These are phyloP conservation scores for Noctilio leporinus DNA, from an alignment of 2,113 vertebrate species.

Conservation along the genomic window DNA sequence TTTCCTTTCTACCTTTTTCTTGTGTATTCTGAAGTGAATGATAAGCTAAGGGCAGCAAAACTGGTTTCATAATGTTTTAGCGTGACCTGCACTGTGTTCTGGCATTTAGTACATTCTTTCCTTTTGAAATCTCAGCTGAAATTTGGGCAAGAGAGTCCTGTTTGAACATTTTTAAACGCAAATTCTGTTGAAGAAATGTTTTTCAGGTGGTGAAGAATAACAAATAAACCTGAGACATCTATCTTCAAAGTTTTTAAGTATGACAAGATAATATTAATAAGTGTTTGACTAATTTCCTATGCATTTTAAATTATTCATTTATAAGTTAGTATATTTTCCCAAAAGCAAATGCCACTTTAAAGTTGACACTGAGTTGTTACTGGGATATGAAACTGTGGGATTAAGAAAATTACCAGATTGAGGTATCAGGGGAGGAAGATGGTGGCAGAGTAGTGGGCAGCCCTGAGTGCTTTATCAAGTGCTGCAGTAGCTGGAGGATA, in stretches of 20 bases:
- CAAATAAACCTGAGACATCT: neutral
- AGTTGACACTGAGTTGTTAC: neutral
- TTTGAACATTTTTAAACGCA: neutral
- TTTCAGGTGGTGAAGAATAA: neutral
- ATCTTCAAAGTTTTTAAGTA: constrained; percentile 15
- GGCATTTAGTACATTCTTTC: neutral
- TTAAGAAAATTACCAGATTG: constrained; percentile 20
- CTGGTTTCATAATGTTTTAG: neutral
- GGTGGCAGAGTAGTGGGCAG: too few species aligned
- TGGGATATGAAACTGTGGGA: neutral
- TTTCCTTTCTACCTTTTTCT: neutral
- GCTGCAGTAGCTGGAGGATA: too few species aligned
- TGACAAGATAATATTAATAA: constrained; percentile 18
- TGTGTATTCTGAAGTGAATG: neutral
- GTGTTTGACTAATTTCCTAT: neutral
- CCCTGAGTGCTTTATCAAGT: too few species aligned
- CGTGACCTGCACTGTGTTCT: neutral
- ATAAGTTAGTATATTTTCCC: constrained; percentile 1
- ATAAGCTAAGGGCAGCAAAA: neutral
- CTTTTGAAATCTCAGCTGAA: neutral
- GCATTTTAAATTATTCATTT: constrained; percentile 17
- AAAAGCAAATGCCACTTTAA: neutral
- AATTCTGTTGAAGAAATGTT: neutral
- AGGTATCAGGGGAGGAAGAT: too few species aligned
- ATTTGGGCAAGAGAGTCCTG: neutral